Evolutionary conservation across 2,113 vertebrate species (phyloP), one percentile per base, ranked within the genome.

Genomic region (Eonycteris spelaea): DNA sequence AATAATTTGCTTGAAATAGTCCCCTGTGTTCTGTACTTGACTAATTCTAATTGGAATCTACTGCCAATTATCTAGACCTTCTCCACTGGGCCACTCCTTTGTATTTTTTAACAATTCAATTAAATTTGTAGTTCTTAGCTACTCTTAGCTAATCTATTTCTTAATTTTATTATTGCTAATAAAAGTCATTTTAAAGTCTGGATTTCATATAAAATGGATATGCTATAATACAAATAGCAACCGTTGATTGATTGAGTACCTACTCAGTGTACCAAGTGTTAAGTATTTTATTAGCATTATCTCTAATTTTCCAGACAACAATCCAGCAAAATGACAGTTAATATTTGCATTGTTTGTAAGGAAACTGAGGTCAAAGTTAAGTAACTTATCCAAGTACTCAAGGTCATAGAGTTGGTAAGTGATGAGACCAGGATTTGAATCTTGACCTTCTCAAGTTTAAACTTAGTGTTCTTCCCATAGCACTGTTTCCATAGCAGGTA

Each of bases 41-140:
- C n/a, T 79, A 45, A 61, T 94, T 96, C 96, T 97, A 96, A 97
- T 97, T 95, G 93, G 95, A 96, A 88, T 86, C 51, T 63, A 26
- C 7, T 85, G 35, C 68, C 82, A 95, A 71, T 96, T 97, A 96
- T 70, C 68, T 91, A 79, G 26, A n/a, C 63, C 33, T 88, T 91
- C 88, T 85, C 94, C 93, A 85, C 26, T 59, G 59, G 88, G 30
- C 55, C 51, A 74, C 15, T 24, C 40, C 22, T 92, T 78, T 88
- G 51, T 95, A 30, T 59, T 96, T 65, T 97, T 94, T 92, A 73
- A 80, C 38, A 86, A 94, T 92, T 84, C 51, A 78, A 28, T 86
- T 80, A 80, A 74, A 71, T 40, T 63, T 95, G 16, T 86, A 74
- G 14, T 57, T 92, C 19, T 97, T 91, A 96, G 13, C 79, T 92